Evolutionary conservation across 2,113 vertebrate species (phyloP), one percentile per base, ranked within the genome.

Genomic region (Varanus salvator): DNA sequence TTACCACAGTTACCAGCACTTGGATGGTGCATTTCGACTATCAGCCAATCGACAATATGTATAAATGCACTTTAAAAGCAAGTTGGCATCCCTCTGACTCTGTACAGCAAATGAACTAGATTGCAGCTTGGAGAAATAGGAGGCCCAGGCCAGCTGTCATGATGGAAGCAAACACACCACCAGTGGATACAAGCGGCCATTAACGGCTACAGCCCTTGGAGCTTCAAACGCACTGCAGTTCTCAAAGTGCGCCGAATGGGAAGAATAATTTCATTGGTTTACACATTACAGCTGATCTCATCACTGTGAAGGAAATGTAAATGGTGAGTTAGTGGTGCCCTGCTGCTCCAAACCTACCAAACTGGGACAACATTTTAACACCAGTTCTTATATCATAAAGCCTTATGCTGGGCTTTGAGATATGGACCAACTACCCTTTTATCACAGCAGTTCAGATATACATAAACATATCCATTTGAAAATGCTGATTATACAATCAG

Each of bases 1-100:
- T 31, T 88, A 89, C 71, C 64, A 77, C 14, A 72, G 77, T 74
- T 81, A 64, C 14, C 1, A 66, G 93, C 80, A 57, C 82, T 87
- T 91, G 66, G 88, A 84, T 66, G 69, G 31, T 34, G 50, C 44
- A 50, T 54, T 60, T 82, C 57, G 50, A 74, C 52, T 57, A 88
- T 6, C 48, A 81, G 12, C 14, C 15, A 31, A 74, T 82, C n/a
- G 54, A 66, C 38, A 82, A 74, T 75, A 54, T 44, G 50, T 31
- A 52, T 85, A 57, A 34, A 85, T 19, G 1, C 3, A 25, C 25
- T 57, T 44, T 82, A 9, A 74, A 88, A 54, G 9, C 44, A 14
- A 57, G 74, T 57, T 52, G 1, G 25, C n/a, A 38, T 54, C 69
- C 19, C 74, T 86, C 69, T 54, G 21, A 57, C 75, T 25, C 17